Conservation (phyloP, 2,888 invertebrate species). For the Polyploca ridens region DNA sequence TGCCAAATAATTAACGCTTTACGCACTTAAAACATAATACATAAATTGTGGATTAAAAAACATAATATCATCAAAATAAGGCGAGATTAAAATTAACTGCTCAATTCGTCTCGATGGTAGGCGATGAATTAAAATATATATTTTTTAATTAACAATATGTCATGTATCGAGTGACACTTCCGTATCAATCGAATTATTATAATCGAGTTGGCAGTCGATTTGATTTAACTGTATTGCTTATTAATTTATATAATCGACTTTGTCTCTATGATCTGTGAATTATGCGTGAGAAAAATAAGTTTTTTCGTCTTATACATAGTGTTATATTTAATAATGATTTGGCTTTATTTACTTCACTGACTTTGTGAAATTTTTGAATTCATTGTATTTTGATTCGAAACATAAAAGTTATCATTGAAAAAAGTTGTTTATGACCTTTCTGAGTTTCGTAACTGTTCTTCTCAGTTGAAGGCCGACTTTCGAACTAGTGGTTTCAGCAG, state of each 20-base stretch:
- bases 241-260: constrained; percentile 5
- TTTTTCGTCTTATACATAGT: not conserved
- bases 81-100: not conserved
- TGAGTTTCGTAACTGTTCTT: too few relatives aligned
- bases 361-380: too few relatives aligned
- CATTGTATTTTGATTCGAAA: too few relatives aligned
- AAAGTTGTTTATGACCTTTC: too few relatives aligned
- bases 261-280: not conserved
- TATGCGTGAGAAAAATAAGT: not conserved
- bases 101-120: constrained; percentile 8
- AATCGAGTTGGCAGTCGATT: constrained; percentile 18
- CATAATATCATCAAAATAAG: not conserved
- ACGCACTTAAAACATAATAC: not conserved
- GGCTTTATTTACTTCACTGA: too few relatives aligned
- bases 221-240: constrained; percentile 3
- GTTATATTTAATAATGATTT: not conserved
- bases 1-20: not conserved
- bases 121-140: constrained; percentile 16
- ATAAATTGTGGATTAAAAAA: not conserved
- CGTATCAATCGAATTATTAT: constrained; percentile 39
- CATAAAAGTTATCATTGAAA: too few relatives aligned
- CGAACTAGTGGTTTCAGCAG: too few relatives aligned
- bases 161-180: constrained; percentile 39
- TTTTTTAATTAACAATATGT: constrained; percentile 50
- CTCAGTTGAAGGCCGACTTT: too few relatives aligned